Base-by-base conservation (phyloP, 2,888 invertebrate genomes). In the Muscina levida region DNA sequence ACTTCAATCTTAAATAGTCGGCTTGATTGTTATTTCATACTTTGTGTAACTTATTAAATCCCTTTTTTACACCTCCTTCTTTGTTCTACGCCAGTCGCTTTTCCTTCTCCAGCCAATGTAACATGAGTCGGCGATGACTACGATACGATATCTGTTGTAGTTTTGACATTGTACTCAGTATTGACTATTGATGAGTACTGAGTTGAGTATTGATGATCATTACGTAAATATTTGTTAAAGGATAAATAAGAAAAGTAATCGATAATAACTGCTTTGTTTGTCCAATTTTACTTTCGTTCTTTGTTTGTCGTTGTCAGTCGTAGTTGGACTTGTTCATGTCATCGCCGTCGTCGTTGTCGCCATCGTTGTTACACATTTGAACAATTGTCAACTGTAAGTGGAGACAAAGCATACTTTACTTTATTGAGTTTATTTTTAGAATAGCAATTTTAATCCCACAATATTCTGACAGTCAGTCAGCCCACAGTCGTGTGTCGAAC, bases 141-240 rank as follows among this genome's bases (percentile, higher is more conserved):
- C n/a, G 10, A 17, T 51, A 51, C 22, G 51, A 19, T 19, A 19
- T 1, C 11, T 22, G 44, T n/a, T n/a, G 11, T 44, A 44, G 2
- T 11, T 51, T 11, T 44, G n/a, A n/a, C n/a, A n/a, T n/a, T n/a
- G n/a, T n/a, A n/a, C n/a, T n/a, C n/a, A n/a, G n/a, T n/a, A n/a
- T n/a, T n/a, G n/a, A n/a, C n/a, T n/a, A n/a, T n/a, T n/a, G n/a
- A n/a, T n/a, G n/a, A n/a, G n/a, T n/a, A n/a, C 13, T 22, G 51
- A 19, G 11, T 17, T 22, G 8, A 22, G 51, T 51, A 31, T 11
- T 51, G 11, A 15, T 67, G 48, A 17, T 17, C 48, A 51, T 67
- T 67, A 67, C 67, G 37, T 67, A 67, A 67, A 67, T 67, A 67
- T 67, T 67, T 67, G 51, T 17, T 37, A 15, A 31, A 31, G 51